Base-by-base conservation (phyloP, 2,797 vertebrate species). In the Ambastaia sidthimunki region DNA sequence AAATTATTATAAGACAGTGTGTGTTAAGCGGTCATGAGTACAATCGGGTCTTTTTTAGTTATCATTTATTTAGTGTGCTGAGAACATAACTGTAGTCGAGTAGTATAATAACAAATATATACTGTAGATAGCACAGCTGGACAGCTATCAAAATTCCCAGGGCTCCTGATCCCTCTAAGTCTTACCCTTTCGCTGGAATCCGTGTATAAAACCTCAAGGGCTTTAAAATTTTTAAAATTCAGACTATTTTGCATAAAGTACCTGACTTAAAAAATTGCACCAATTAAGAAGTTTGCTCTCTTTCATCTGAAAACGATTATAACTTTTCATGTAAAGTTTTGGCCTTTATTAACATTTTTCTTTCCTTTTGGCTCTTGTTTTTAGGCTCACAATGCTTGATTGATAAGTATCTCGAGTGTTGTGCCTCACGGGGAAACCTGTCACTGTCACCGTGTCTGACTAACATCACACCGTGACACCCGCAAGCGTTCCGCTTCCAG, bases 351-450 rank as follows among this genome's bases (percentile, higher is more conserved):
- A 11, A 52, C 47, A 71, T 34, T 48, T 41, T 62, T 70, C 6
- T 41, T 41, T 41, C 37, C 47, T 47, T 15, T 25, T 44, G 50
- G 70, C 78, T 57, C 48, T 73, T 25, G 18, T 66, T 80, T 67
- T 66, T 16, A 66, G 60, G 48, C 68, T 41, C 57, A 19, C 13
- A 68, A 18, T 41, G 28, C 4, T 41, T 73, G 78, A 80, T 67
- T 80, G 78, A 80, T 73, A 37, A 66, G 37, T 59, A 66, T 73
- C 70, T 80, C 28, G 60, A 67, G 37, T 34, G 57, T 57, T 55
- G 52, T 21, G 70, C 52, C 68, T 78, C 44, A 4, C 18, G 57
- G 41, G 67, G 57, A 41, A 71, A 54, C 47, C 77, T 79, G 77
- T 72, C 69, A 72, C 12, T 59, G 59, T 19, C 72, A 65, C 48